Evolutionary conservation across 2,888 invertebrate species (phyloP).

Genomic region (Oxystoma pomonae): DNA sequence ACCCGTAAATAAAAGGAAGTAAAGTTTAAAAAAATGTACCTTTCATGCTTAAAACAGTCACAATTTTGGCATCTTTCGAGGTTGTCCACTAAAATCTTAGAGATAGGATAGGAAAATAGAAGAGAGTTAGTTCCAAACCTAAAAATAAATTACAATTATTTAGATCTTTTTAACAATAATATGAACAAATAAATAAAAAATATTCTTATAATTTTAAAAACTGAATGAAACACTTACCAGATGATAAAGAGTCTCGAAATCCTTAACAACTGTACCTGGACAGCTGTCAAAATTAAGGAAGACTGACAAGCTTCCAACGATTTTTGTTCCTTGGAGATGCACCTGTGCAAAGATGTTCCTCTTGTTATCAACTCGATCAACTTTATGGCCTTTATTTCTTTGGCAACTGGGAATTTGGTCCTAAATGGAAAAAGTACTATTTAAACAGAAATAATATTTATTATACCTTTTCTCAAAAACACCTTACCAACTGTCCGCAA

Average conservation of each 20-base stretch:
- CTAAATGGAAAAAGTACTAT: conserved; percentile 19
- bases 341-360: conserved; percentile 27
- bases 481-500: no score
- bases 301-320: conserved; percentile 25
- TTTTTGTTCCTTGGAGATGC: conserved; percentile 18
- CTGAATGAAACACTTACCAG: conserved; percentile 22
- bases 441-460: no score
- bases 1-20: no score
- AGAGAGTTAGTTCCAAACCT: conserved; percentile 28
- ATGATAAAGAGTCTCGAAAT: conserved; percentile 27
- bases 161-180: no score
- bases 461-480: no score
- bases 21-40: no score
- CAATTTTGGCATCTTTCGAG: conserved; percentile 28
- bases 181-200: no score
- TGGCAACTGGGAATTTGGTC: conserved; percentile 27
- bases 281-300: conserved; percentile 22
- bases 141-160: no score
- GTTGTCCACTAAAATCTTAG: conserved; percentile 28
- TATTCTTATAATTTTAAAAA: no score
- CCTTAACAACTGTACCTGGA: conserved; percentile 27
- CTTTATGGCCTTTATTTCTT: conserved; percentile 28
- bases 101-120: conserved; percentile 30
- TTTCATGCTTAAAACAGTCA: conserved; percentile 26
- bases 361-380: conserved; percentile 26